These are phyloP conservation scores for Chaetura pelagica DNA, from an alignment of 2,113 vertebrate genomes.

Conservation along the genomic window DNA sequence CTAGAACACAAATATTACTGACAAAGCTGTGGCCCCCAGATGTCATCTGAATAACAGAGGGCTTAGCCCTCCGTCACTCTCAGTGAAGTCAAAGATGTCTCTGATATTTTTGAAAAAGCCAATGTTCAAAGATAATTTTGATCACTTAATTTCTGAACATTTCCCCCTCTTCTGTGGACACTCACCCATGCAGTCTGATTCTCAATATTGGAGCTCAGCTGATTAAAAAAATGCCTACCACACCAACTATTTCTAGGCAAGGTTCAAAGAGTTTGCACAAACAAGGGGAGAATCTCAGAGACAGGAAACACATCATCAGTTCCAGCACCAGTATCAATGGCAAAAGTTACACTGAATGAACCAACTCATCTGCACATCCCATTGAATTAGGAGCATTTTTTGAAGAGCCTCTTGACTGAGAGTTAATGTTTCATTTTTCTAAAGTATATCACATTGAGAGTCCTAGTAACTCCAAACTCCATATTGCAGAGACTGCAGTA, in stretches of 20 bases:
- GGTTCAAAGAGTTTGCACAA: neutral
- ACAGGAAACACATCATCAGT: neutral
- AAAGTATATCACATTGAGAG: constrained; percentile 42
- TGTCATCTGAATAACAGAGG: neutral
- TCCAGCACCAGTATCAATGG: neutral
- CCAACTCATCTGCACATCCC: constrained; percentile 9
- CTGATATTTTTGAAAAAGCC: neutral
- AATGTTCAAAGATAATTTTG: neutral
- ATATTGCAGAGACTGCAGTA: neutral
- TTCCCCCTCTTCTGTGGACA: neutral
- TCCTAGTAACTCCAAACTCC: neutral
- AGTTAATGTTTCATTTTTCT: constrained; percentile 54
- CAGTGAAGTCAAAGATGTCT: neutral
- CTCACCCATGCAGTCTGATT: neutral
- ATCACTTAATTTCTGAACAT: neutral
- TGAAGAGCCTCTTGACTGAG: constrained; percentile 44
- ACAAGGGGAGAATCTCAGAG: neutral
- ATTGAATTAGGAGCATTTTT: constrained; percentile 27
- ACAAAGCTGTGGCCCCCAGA: neutral
- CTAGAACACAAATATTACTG: neutral
- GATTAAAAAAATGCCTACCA: neutral
- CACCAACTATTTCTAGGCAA: neutral
- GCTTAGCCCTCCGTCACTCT: neutral
- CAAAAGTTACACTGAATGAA: constrained; percentile 15
- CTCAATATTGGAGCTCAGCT: neutral